These are phyloP conservation scores for Scaptomyza caliginosa DNA, from an alignment of 2,888 invertebrate species.

Conservation along the genomic window DNA sequence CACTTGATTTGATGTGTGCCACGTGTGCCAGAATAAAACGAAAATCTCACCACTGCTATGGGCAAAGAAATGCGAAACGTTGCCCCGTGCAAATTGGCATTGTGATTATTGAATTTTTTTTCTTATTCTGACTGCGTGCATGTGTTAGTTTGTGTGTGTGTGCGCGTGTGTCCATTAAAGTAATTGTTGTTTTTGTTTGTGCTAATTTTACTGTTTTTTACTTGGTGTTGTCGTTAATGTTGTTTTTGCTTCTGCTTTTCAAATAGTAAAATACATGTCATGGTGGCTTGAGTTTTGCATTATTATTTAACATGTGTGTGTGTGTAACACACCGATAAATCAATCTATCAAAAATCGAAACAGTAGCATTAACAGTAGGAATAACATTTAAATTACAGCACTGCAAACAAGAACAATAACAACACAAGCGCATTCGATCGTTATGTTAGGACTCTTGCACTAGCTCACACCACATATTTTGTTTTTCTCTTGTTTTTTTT, in stretches of 20 bases:
- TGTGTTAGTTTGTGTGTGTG: slow-evolving; percentile 3
- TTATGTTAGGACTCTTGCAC: neutral
- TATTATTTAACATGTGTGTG: slow-evolving; percentile 11
- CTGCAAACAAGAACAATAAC: neutral
- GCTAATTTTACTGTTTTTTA: neutral
- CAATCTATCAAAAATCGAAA: neutral
- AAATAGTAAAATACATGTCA: neutral
- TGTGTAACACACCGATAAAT: neutral
- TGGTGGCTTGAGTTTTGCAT: neutral
- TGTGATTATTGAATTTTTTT: slow-evolving; percentile 65
- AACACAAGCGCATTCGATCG: slow-evolving; percentile 8
- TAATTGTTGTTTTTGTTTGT: slow-evolving; percentile 11
- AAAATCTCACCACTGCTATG: neutral
- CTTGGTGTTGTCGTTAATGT: neutral
- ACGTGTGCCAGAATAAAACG: slow-evolving; percentile 3
- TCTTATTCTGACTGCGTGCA: slow-evolving; percentile 1
- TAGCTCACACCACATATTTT: neutral
- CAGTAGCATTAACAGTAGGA: slow-evolving; percentile 1
- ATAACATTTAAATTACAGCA: neutral
- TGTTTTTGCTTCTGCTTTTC: slow-evolving; percentile 9
- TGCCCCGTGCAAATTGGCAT: slow-evolving; percentile 49
- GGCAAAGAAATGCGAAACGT: neutral
- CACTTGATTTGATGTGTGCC: neutral
- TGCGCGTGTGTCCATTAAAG: slow-evolving; percentile 6
- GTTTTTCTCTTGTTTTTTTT: neutral